Evolutionary conservation across 2,888 invertebrate genomes (phyloP).

Genomic region (Scrobipalpa atriplicella): DNA sequence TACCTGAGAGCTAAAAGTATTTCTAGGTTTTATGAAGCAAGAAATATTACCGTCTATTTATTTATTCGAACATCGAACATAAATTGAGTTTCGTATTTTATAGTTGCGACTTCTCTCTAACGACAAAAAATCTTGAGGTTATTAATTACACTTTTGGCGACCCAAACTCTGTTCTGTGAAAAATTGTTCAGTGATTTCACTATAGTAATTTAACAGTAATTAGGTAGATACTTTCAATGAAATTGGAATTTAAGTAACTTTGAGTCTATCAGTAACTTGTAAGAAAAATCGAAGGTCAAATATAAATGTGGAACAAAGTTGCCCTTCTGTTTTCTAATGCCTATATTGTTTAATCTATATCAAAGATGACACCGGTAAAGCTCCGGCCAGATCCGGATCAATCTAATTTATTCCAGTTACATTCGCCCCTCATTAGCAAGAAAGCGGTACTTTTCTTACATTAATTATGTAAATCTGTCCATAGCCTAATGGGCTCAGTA

Average conservation of each 20-base stretch:
- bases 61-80: background rate
- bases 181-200: no score
- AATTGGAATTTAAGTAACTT: no score
- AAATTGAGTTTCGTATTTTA: no score
- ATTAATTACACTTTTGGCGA: no score
- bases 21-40: background rate
- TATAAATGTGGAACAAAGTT: background rate
- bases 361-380: constrained; percentile 29
- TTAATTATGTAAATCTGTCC: constrained; percentile 49
- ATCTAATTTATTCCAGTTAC: constrained; percentile 35
- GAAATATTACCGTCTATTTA: background rate
- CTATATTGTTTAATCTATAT: background rate
- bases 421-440: constrained; percentile 39
- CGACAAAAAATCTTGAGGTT: no score
- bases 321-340: background rate
- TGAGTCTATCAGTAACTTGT: no score
- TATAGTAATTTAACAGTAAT: no score
- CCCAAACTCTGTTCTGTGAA: no score
- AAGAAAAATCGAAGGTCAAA: no score
- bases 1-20: constrained; percentile 16
- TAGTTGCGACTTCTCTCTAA: no score
- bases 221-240: no score
- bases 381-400: constrained; percentile 33
- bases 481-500: constrained; percentile 32
- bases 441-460: constrained; percentile 44